Percentiles rank a stretch among this genome's conserved stretches.
Conservation (phyloP, 2,113 vertebrate species). For the Sterrhoptilus dennistouni region DNA sequence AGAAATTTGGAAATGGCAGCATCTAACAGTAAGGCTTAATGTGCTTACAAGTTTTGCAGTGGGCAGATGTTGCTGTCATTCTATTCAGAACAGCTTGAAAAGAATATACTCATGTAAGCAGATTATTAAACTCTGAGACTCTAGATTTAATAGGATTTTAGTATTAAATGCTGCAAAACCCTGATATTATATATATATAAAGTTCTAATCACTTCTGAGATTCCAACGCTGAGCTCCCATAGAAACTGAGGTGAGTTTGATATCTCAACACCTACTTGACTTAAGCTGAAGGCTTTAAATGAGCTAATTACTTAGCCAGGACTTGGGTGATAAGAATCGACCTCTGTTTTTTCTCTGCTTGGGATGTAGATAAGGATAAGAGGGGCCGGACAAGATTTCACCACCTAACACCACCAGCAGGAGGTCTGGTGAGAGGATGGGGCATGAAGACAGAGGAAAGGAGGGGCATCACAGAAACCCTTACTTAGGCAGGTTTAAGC, state of each 20-base stretch:
- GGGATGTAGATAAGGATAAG: neutral
- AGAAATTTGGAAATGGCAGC: neutral
- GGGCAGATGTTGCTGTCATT: neutral
- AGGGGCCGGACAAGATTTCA: neutral
- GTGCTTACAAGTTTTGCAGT: neutral
- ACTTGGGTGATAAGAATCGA: neutral
- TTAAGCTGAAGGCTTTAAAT: neutral
- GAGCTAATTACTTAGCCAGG: neutral
- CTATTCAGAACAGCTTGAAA: constrained; percentile 21
- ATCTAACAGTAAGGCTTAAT: neutral
- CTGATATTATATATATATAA: neutral
- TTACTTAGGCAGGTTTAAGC: fast-evolving
- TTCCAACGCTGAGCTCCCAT: neutral
- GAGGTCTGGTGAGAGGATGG: neutral
- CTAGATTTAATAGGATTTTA: constrained; percentile 55
- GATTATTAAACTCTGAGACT: constrained; percentile 43
- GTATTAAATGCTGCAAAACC: constrained; percentile 34
- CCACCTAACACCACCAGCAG: neutral
- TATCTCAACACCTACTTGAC: neutral
- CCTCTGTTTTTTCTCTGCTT: neutral
- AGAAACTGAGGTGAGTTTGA: neutral
- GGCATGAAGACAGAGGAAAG: neutral
- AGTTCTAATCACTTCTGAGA: neutral
- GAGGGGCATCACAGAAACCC: neutral
- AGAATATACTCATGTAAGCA: constrained; percentile 10